Base-by-base conservation (phyloP, 2,113 vertebrate genomes). In the Zosterops japonicus region DNA sequence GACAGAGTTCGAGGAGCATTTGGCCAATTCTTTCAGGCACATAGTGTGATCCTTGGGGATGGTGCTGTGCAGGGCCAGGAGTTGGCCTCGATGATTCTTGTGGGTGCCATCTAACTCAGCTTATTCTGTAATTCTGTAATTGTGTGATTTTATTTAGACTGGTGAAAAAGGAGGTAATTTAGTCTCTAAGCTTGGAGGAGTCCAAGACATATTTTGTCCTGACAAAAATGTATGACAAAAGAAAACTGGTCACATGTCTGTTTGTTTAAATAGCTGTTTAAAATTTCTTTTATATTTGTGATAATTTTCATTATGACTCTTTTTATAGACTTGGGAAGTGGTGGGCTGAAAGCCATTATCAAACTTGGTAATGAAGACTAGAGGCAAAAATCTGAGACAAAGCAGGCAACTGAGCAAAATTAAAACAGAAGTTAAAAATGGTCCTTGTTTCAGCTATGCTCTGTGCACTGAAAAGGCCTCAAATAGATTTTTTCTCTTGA, bases 391-490 rank as follows among this genome's bases (percentile, higher is more conserved):
- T 89, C 31, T 79, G 41, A 90, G 44, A 61, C 71, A 91, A 85
- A 92, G 75, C 83, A 65, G 71, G 64, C 59, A 94, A 94, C 65
- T 41, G 65, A 83, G 47, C 42, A 92, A 90, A 95, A 90, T 75
- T 81, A 78, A 94, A 90, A 49, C n/a, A 84, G 61, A 64, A 94
- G 57, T 78, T 94, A 49, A 88, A 96, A 93, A 86, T 68, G 39
- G 27, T 64, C n/a, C 41, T 77, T 63, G 24, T 75, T 95, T 94
- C 75, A 86, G 50, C 71, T 88, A 23, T 88, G 93, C 71, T 59
- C 27, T 86, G 39, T 3, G 2, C 74, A 49, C 47, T 78, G 36
- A 60, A 68, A 64, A 77, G 47, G 35, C 75, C 83, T 94, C 36
- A 78, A 80, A 77, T 83, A 94, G 70, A 64, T 33, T 86, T 79